Evolutionary conservation across 1,140 invertebrate genomes (phyloP), one percentile per base, ranked within the genome.

Genomic region (Goniozus legneri): DNA sequence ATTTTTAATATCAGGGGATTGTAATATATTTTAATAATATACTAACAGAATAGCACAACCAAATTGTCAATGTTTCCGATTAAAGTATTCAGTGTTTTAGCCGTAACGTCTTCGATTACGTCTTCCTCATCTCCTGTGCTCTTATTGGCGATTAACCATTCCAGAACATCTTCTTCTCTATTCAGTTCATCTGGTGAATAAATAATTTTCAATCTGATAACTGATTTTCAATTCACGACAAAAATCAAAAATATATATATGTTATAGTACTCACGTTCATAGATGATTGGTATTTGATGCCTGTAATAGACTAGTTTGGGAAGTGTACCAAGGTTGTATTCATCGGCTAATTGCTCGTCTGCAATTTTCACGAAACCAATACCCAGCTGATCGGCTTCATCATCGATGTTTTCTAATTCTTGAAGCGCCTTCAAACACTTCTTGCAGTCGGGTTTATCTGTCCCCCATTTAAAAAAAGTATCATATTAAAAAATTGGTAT

Each of bases 311-410:
- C 92, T 54, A 96, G 80, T 66, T 86, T 86, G 57, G 93, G 93
- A 56, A 96, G 78, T 39, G 84, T 79, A 60, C 89, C 90, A 64
- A 95, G 80, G 78, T 91, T 93, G 78, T 95, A 95, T 72, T 95
- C 92, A 68, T 94, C 89, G 44, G 92, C 90, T 47, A 96, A 77
- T 64, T 84, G 82, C 75, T 94, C 89, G 70, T 96, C 93, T 54
- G 92, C 87, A 64, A 95, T 95, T 75, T 95, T 95, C 16, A 95
- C 92, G 70, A 95, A 95, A 50, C 91, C 92, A 65, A 95, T 95
- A 35, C 90, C 91, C 47, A 95, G 79, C 67, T 95, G 90, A 76
- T 95, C 92, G n/a, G 92, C 92, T 74, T 95, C 92, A 65, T 95
- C 92, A 66, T 95, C 92, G 63, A 95, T 95, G 75, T 95, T 95